phyloP scores from a whole-genome alignment of 1,140 invertebrate species.

The Meloidogyne floridensis region DNA sequence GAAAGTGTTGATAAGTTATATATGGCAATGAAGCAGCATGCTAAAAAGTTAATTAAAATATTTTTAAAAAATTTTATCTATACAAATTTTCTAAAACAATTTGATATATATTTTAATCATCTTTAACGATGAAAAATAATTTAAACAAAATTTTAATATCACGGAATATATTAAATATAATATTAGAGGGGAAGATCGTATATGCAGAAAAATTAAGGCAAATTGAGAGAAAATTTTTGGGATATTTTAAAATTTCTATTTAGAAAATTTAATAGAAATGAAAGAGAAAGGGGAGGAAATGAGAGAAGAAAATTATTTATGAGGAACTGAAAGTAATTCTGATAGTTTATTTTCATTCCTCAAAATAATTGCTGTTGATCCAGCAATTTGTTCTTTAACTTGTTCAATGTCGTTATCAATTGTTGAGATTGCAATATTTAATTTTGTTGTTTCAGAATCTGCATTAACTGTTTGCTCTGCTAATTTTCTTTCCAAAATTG shows the following conservation, averaged over 20 bases:
- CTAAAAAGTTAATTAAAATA: no score
- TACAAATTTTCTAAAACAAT: no score
- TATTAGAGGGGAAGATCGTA: background rate
- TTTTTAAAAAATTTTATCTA: no score
- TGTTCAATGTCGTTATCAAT: slow-evolving; percentile 47
- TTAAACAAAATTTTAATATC: slow-evolving; percentile 8
- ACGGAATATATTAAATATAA: background rate
- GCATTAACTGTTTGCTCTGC: slow-evolving; percentile 20
- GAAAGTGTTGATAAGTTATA: no score
- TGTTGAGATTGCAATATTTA: slow-evolving; percentile 35
- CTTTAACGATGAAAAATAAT: no score
- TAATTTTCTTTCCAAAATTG: slow-evolving; percentile 29
- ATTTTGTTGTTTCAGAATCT: slow-evolving; percentile 24
- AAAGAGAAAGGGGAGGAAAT: background rate
- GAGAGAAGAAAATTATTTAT: background rate
- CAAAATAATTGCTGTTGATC: slow-evolving; percentile 39
- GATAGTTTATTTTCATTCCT: slow-evolving; percentile 48
- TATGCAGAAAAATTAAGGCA: background rate
- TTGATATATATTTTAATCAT: no score
- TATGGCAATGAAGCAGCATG: no score
- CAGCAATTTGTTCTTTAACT: slow-evolving; percentile 47
- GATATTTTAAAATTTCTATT: background rate
- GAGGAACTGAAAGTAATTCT: slow-evolving; percentile 12
- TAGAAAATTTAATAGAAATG: background rate
- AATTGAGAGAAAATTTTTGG: background rate